A percentile compares a stretch with the other conserved stretches of the same genome.
Evolutionary conservation across 2,113 vertebrate species (phyloP).

Genomic region (Alligator mississippiensis): DNA sequence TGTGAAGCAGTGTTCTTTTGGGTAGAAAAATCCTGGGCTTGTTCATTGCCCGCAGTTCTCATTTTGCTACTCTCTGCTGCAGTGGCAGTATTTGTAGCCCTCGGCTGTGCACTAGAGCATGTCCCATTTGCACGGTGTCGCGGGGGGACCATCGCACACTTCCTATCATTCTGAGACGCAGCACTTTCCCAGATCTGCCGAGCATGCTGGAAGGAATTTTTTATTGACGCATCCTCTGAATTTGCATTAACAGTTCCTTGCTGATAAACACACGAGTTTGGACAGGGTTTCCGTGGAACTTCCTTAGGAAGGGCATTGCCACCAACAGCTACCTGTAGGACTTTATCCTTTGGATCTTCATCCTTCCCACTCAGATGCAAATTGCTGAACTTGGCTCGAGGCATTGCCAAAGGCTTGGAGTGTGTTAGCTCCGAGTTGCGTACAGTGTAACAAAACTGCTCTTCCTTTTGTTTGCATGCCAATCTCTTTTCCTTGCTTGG

Average conservation of each 20-base stretch:
- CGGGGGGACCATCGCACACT: background rate
- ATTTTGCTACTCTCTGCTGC: rapidly evolving
- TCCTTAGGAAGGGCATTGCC: background rate
- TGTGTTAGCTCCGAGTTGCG: background rate
- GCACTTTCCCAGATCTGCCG: slow-evolving; percentile 74
- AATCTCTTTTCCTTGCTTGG: background rate
- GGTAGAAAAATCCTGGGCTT: background rate
- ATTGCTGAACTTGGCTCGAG: background rate
- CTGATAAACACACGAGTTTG: background rate
- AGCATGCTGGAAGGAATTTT: slow-evolving; percentile 51
- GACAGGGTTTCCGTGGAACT: background rate
- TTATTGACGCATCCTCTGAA: background rate
- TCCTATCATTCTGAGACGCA: background rate
- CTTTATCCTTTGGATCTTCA: rapidly evolving
- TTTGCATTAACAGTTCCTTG: background rate
- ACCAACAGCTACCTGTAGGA: rapidly evolving
- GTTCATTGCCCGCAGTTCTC: background rate
- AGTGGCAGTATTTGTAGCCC: rapidly evolving
- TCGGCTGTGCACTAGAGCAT: background rate
- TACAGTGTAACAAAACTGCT: background rate
- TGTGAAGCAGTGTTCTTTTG: background rate
- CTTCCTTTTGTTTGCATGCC: background rate
- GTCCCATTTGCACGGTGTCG: background rate
- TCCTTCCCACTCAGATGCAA: rapidly evolving
- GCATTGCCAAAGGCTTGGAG: background rate